Base-by-base conservation (phyloP, 2,113 vertebrate species). In the Notechis scutatus region DNA sequence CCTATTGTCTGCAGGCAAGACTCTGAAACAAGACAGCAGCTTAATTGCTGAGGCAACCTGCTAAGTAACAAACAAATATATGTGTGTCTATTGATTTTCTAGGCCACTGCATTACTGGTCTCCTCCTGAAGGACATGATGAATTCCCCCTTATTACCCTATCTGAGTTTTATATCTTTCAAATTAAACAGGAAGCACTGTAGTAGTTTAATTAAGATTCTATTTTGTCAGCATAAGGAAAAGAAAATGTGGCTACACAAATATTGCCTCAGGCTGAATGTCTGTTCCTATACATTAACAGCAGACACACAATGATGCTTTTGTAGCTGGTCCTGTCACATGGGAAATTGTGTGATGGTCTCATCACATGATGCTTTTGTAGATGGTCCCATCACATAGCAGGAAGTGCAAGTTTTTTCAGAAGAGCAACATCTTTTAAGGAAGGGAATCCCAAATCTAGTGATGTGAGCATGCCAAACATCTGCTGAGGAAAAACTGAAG, bases 181-280 rank as follows among this genome's bases (percentile, higher is more conserved):
- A 95, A 95, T 96, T 89, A 96, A 96, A 93, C 95, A 96, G 95
- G 91, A 90, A 95, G 92, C 0, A 11, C n/a, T 47, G 92, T 89
- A 92, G 59, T 86, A 90, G 95, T 97, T 97, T 97, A 95, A 96
- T 96, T 96, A 97, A 95, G 96, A 95, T 94, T 95, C 92, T 94
- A 69, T 95, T 95, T 94, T 50, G 29, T 92, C 93, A 92, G 93
- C 87, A 24, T 42, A 29, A 93, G 91, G 90, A 88, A 87, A 86
- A 56, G 92, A 50, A 69, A 34, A 55, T 14, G 29, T 90, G 85
- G 93, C 3, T 21, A 23, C 47, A 57, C 89, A 69, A 89, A 0
- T 0, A 2, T 55, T 69, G 94, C 94, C 91, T 39, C 0, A 0
- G 91, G 94, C 92, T 91, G 0, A 15, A 90, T 54, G 61, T 88